Evolutionary conservation across 2,113 vertebrate species (phyloP), one percentile per base, ranked within the genome.

Genomic region (Peromyscus leucopus): DNA sequence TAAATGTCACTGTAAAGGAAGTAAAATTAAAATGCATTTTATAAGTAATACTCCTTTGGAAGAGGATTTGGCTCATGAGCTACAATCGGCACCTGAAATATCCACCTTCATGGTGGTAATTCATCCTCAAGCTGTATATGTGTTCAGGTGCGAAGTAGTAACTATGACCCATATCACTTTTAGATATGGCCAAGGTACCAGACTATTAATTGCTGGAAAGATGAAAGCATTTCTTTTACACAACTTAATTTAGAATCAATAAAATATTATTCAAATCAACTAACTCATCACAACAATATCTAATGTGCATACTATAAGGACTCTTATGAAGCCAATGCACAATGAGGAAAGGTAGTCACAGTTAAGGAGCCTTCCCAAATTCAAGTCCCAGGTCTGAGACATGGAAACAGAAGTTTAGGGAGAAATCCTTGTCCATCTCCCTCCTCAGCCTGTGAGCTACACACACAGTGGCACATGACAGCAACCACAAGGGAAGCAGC

Each of bases 1-100:
- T 91, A 76, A 67, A 95, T 33, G n/a, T 65, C 89, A 93, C 67
- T 59, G 15, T 89, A 33, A 83, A 94, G 92, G 28, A 93, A 92
- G 2, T 16, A 19, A 96, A 95, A 82, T 90, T 76, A 96, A 94
- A 22, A 91, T 91, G 28, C 36, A 63, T 55, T 90, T 95, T 97
- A 82, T 79, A 96, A 90, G 26, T 72, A 96, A 94, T 79, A 71
- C 26, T 24, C 71, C 36, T 72, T 74, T 89, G 48, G 48, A 92
- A 57, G 86, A 89, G 31, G n/a, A 80, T 85, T 89, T 95, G 83
- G n/a, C 69, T 91, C 65, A 63, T 48, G 82, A 33, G 31, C 69
- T 95, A 78, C 28, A 90, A 22, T 87, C 9, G 59, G 33, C 28
- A 95, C 85, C 4, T 89, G 12, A 93, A 96, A 94, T 19, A 71